Evolutionary conservation across 2,888 invertebrate species (phyloP).

Genomic region (Calephelis perditalis): DNA sequence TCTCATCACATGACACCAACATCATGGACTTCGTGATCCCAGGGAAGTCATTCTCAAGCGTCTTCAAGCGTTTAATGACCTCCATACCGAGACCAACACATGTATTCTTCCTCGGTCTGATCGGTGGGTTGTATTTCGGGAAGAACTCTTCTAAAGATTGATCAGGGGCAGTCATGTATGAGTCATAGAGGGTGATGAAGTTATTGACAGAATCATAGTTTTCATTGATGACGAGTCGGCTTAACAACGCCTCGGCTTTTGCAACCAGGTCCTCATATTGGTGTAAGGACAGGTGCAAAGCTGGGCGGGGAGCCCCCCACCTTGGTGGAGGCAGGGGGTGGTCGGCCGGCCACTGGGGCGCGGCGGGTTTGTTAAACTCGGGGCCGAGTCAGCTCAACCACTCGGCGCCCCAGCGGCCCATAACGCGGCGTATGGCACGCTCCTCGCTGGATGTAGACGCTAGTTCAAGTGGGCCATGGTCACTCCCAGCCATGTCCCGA

Average conservation of each 20-base stretch:
- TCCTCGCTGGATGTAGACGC: slow-evolving; percentile 66
- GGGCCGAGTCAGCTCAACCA: slow-evolving; percentile 98
- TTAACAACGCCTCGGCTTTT: slow-evolving; percentile 89
- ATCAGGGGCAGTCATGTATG: slow-evolving; percentile 82
- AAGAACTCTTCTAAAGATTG: slow-evolving; percentile 86
- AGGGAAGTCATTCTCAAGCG: slow-evolving; percentile 80
- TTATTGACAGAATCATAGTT: slow-evolving; percentile 95
- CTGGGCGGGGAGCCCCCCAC: slow-evolving; percentile 69
- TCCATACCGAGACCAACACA: slow-evolving; percentile 94
- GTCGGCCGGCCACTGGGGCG: slow-evolving; percentile 64
- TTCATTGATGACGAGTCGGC: slow-evolving; percentile 89
- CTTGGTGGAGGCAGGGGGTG: slow-evolving; percentile 70
- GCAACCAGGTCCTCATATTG: slow-evolving; percentile 91
- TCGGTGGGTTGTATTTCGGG: slow-evolving; percentile 89
- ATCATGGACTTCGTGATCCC: slow-evolving; percentile 83
- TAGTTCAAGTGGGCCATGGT: slow-evolving; percentile 45
- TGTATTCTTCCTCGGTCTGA: slow-evolving; percentile 89
- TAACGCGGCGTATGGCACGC: slow-evolving; percentile 73
- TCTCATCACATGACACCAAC: slow-evolving; percentile 94
- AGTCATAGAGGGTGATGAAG: slow-evolving; percentile 84
- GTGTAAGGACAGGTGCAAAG: slow-evolving; percentile 85
- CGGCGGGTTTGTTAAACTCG: slow-evolving; percentile 42
- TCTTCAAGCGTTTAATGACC: slow-evolving; percentile 83
- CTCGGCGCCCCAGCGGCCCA: slow-evolving; percentile 95
- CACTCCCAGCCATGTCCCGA: slow-evolving; percentile 46